These are phyloP conservation scores for Drosophila virilis DNA, from an alignment of 1,140 invertebrate species.

Conservation along the genomic window DNA sequence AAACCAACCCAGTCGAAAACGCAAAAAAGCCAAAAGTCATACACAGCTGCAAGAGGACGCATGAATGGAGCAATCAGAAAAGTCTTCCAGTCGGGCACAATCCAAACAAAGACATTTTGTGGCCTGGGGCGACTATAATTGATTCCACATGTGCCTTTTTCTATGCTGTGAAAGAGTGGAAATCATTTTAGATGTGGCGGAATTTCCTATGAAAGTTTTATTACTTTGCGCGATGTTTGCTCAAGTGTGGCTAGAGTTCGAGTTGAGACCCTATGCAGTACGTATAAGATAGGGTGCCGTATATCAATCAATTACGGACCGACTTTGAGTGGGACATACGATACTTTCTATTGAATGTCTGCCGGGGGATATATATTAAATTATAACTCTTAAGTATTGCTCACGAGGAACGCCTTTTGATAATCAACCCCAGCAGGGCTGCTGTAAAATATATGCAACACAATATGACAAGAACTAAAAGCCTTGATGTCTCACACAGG, in stretches of 20 bases:
- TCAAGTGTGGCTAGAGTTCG: not conserved
- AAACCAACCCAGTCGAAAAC: not conserved
- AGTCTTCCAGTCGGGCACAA: slow-evolving; percentile 25
- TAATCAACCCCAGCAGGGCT: too few species aligned
- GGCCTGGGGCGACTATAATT: slow-evolving; percentile 34
- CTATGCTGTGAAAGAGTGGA: slow-evolving; percentile 26
- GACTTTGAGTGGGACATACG: not conserved
- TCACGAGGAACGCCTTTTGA: not conserved
- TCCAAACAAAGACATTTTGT: slow-evolving; percentile 60
- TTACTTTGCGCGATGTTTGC: slow-evolving; percentile 34
- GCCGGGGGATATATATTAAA: not conserved
- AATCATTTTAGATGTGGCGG: slow-evolving; percentile 59
- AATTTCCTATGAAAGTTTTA: slow-evolving; percentile 71
- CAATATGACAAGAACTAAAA: not conserved
- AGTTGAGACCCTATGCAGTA: not conserved
- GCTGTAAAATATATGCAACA: not conserved
- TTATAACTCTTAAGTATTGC: not conserved
- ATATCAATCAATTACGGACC: slow-evolving; percentile 14
- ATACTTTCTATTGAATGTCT: not conserved
- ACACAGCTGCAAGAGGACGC: slow-evolving; percentile 22
- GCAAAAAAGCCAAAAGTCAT: not conserved
- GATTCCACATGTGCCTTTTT: slow-evolving; percentile 33
- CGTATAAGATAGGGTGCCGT: not conserved
- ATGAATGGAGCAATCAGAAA: slow-evolving; percentile 60
- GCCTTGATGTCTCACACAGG: not conserved